Percentiles rank a stretch among this genome's conserved stretches.
phyloP scores from a whole-genome alignment of 2,888 invertebrate genomes.

The Phaedon cochleariae region DNA sequence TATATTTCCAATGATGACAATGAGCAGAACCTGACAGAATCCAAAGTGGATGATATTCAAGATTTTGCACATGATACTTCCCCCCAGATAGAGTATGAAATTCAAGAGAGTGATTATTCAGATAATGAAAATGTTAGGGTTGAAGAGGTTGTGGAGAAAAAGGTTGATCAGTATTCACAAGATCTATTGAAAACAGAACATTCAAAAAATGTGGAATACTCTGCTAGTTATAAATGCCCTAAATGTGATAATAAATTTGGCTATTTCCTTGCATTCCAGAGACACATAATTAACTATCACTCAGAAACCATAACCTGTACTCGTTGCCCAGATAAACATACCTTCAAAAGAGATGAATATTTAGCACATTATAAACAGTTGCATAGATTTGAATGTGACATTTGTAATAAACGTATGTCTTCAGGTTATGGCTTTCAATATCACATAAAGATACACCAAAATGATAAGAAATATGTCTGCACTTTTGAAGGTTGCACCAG shows the following conservation, averaged over 20 bases:
- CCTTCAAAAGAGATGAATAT: neutral
- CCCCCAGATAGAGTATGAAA: neutral
- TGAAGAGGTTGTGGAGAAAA: neutral
- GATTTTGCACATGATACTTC: neutral
- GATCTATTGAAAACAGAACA: neutral
- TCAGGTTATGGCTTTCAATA: slow-evolving; percentile 5
- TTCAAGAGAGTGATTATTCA: neutral
- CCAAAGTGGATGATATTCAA: neutral
- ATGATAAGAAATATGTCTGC: slow-evolving; percentile 5
- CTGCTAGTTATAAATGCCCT: slow-evolving; percentile 8
- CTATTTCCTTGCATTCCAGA: neutral
- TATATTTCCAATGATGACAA: neutral
- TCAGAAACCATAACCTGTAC: neutral
- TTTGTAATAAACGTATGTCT: slow-evolving; percentile 2
- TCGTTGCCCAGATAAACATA: neutral
- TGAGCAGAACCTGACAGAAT: neutral
- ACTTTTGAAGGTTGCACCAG: slow-evolving; percentile 4
- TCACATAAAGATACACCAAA: slow-evolving; percentile 5
- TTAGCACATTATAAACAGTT: neutral
- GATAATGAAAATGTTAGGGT: neutral
- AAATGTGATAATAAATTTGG: neutral
- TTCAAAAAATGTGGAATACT: neutral
- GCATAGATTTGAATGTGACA: slow-evolving; percentile 10
- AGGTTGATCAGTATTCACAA: neutral
- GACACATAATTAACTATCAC: neutral